phyloP scores from a whole-genome alignment of 2,113 vertebrate genomes.

The Heterocephalus glaber region DNA sequence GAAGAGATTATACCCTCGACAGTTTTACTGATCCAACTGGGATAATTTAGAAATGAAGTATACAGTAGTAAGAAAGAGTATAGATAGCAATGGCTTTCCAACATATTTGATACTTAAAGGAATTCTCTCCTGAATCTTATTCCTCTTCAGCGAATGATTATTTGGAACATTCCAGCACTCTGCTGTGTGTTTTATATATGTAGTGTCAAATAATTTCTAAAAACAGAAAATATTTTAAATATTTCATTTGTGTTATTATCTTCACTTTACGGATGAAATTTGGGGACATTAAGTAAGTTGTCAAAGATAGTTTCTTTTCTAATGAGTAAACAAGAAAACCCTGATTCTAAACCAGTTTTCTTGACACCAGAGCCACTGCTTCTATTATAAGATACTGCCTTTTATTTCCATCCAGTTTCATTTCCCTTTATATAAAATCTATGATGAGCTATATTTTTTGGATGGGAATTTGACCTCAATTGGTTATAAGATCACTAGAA shows the following conservation, averaged over 20 bases:
- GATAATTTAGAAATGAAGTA: neutral
- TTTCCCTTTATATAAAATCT: neutral
- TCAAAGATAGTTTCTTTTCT: neutral
- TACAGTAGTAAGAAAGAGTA: neutral
- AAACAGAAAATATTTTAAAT: neutral
- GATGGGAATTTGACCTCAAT: neutral
- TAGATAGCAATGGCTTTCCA: neutral
- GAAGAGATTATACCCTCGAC: neutral
- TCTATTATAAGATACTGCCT: neutral
- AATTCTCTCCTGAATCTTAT: neutral
- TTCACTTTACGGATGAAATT: neutral
- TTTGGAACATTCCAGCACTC: neutral
- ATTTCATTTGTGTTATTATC: neutral
- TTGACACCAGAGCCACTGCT: neutral
- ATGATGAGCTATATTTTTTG: neutral
- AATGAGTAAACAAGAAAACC: neutral
- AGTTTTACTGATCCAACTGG: neutral
- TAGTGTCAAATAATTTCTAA: neutral
- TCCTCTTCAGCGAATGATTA: neutral
- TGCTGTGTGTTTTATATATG: neutral
- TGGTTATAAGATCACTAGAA: conserved; percentile 1
- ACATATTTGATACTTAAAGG: neutral
- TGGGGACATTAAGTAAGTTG: neutral
- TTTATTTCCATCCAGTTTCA: neutral
- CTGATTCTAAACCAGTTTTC: conserved; percentile 2